Evolutionary conservation across 2,113 vertebrate genomes (phyloP).

Genomic region (Lepus europaeus): DNA sequence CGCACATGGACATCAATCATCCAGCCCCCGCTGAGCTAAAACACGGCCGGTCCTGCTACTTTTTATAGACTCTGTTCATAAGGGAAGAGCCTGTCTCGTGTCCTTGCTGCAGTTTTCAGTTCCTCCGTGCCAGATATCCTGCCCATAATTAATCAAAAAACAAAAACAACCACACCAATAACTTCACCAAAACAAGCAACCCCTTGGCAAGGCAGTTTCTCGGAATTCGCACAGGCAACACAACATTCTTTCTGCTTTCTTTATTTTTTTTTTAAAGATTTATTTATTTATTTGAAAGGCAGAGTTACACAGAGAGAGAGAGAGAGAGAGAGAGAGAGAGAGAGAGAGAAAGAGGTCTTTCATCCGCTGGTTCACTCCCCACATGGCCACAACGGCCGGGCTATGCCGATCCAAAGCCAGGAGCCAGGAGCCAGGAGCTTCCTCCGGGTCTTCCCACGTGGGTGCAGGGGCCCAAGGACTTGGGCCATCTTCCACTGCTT

Average conservation of each 20-base stretch:
- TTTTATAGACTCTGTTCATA: slow-evolving; percentile 12
- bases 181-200: not conserved
- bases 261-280: no score
- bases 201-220: not conserved
- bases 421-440: no score
- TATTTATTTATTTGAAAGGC: no score
- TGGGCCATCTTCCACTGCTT: no score
- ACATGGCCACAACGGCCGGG: no score
- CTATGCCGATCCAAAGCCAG: no score
- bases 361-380: no score
- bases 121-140: not conserved
- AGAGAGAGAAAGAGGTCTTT: no score
- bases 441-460: no score
- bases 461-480: no score
- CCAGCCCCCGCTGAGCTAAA: not conserved
- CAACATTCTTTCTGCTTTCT: not conserved
- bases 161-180: not conserved
- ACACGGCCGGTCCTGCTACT: not conserved
- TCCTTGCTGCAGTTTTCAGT: not conserved
- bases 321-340: no score
- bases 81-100: slow-evolving; percentile 9
- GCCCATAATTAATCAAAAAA: not conserved
- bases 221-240: not conserved
- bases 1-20: slow-evolving; percentile 5
- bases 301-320: no score